Base-by-base conservation (phyloP, 1,140 invertebrate species). In the Onthophagus taurus region DNA sequence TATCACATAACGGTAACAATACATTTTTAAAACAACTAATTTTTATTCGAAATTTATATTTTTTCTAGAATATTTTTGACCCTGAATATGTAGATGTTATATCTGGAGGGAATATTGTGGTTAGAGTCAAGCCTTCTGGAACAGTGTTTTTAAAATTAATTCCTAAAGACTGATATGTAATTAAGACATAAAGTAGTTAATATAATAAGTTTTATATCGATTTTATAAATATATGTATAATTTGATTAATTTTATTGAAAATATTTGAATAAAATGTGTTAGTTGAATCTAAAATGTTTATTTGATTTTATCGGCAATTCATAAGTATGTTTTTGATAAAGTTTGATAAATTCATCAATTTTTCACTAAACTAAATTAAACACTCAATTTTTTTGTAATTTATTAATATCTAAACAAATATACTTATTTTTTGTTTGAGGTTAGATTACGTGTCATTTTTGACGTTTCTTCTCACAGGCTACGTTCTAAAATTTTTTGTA, bases 1-100 rank as follows among this genome's bases (percentile, higher is more conserved):
- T 77, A 76, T 48, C 35, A 48, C 14, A 19, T 53, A 16, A 50
- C 17, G 21, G 50, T 53, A 44, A 36, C 33, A 21, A 41, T 31
- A 31, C 20, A 31, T 42, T 39, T 19, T 35, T 29, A 13, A 17
- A 42, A 29, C 23, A 16, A 12, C 6, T 8, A 44, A 30, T 14
- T 36, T 48, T 39, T 9, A 7, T 14, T 30, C 26, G n/a, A n/a
- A n/a, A 30, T 42, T 43, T 42, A 31, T 37, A 48, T 30, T 31
- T 23, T 9, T 48, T 54, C 34, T 42, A 54, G 52, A 45, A 54
- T 31, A 45, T 51, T 18, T 54, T 51, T 38, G 47, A 42, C 6
- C 8, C 24, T 13, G 31, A 43, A 30, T 35, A 39, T 44, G 24
- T 20, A 7, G 29, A 41, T 21, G 38, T 41, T 9, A 30, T 23